A percentile compares a stretch with the other conserved stretches of the same genome.
Evolutionary conservation across 2,888 invertebrate genomes (phyloP).

Genomic region (Dicyrtomina minuta): DNA sequence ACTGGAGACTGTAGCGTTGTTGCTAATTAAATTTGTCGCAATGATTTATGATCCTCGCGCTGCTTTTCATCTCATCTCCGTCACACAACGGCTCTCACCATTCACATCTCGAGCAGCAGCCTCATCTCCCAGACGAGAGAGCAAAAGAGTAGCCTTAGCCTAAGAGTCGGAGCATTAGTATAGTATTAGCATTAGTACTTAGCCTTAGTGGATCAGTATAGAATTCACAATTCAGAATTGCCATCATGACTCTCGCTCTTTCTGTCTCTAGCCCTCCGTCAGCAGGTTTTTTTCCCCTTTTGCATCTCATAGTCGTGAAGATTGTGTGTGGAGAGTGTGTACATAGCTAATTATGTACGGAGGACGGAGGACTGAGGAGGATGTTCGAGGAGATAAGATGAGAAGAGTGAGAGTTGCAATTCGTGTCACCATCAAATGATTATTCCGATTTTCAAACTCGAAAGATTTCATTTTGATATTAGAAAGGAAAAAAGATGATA

Average conservation of each 20-base stretch:
- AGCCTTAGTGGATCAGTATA: too few species aligned
- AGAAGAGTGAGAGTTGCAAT: slow-evolving; percentile 13
- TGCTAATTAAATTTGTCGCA: slow-evolving; percentile 54
- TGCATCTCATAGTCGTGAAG: not conserved
- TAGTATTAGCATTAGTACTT: too few species aligned
- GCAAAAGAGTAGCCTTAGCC: too few species aligned
- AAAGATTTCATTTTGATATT: too few species aligned
- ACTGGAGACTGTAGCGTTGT: slow-evolving; percentile 22
- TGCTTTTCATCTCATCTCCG: slow-evolving; percentile 44
- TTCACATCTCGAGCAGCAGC: too few species aligned
- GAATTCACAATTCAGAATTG: too few species aligned
- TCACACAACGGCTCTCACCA: too few species aligned
- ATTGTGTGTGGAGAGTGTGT: too few species aligned
- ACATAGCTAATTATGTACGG: not conserved
- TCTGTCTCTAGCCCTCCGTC: not conserved
- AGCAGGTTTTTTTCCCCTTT: slow-evolving; percentile 9
- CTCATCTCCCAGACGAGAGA: too few species aligned
- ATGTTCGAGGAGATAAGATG: not conserved
- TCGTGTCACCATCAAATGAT: slow-evolving; percentile 26
- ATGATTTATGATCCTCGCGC: slow-evolving; percentile 51
- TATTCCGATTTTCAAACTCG: slow-evolving; percentile 22
- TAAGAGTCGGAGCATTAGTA: not conserved
- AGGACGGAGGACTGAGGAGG: not conserved
- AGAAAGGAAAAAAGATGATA: too few species aligned
- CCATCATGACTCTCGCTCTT: not conserved